Percentiles rank a stretch among this genome's conserved stretches.
Evolutionary conservation across 2,888 invertebrate species (phyloP).

Genomic region (Scaptodrosophila latifasciaeformis): DNA sequence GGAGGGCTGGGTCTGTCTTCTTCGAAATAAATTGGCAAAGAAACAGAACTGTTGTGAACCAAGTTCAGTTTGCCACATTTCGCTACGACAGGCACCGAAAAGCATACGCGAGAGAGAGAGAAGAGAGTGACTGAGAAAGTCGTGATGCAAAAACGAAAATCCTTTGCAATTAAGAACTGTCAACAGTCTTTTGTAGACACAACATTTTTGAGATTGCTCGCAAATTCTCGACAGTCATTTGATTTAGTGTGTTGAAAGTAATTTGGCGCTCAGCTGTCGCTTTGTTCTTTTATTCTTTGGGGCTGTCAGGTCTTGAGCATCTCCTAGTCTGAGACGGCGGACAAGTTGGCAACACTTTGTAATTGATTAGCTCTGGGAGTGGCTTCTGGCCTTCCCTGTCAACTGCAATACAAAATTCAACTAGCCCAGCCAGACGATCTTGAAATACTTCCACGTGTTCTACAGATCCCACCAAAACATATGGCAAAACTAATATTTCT

Average conservation of each 20-base stretch:
- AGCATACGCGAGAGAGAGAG: too few species aligned
- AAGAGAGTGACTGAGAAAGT: neutral
- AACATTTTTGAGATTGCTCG: constrained; percentile 49
- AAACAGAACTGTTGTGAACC: constrained; percentile 4
- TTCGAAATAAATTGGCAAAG: constrained; percentile 16
- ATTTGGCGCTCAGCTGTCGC: constrained; percentile 59
- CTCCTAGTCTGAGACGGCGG: constrained; percentile 32
- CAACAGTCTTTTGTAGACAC: constrained; percentile 65
- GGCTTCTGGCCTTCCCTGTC: constrained; percentile 58
- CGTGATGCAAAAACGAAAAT: constrained; percentile 28
- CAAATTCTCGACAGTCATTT: constrained; percentile 53
- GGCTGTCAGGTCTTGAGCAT: constrained; percentile 11
- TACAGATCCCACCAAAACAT: too few species aligned
- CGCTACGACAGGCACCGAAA: constrained; percentile 7
- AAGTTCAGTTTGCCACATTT: constrained; percentile 3
- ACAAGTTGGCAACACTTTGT: constrained; percentile 66
- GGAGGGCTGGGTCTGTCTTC: neutral
- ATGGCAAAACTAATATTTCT: too few species aligned
- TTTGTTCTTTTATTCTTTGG: constrained; percentile 20
- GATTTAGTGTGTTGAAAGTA: constrained; percentile 64
- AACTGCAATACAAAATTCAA: constrained; percentile 48
- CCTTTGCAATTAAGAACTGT: constrained; percentile 66
- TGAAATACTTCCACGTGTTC: too few species aligned
- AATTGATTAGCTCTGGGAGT: constrained; percentile 61
- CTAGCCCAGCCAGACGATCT: too few species aligned